phyloP scores from a whole-genome alignment of 2,888 invertebrate species.

The Eupeodes latifasciatus region DNA sequence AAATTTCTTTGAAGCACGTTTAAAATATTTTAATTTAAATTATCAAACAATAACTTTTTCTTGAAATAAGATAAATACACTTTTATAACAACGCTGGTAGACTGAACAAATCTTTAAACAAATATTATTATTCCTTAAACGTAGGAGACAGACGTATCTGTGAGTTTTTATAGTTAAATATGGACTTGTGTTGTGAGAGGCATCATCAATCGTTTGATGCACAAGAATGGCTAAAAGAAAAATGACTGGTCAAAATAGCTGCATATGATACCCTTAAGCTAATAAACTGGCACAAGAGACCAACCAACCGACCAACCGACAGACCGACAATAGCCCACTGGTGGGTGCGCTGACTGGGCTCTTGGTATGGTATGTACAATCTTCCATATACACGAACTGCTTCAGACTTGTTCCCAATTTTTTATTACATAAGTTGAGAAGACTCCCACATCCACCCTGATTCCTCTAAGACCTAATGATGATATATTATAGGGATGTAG shows the following conservation, averaged over 20 bases:
- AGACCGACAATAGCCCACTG: neutral
- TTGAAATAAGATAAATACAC: too few species aligned
- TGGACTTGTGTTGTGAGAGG: slow-evolving; percentile 36
- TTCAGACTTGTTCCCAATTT: slow-evolving; percentile 12
- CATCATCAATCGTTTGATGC: slow-evolving; percentile 70
- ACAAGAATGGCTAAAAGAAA: slow-evolving; percentile 32
- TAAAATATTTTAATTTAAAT: too few species aligned
- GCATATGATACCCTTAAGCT: slow-evolving; percentile 53
- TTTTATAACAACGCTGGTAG: slow-evolving; percentile 6
- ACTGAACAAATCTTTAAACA: neutral
- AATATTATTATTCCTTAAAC: slow-evolving; percentile 61
- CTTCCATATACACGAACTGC: neutral
- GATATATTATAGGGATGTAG: slow-evolving; percentile 6
- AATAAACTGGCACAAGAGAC: slow-evolving; percentile 45
- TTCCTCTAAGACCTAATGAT: slow-evolving; percentile 16
- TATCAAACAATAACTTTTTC: too few species aligned
- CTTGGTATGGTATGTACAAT: slow-evolving; percentile 11
- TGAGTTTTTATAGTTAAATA: neutral
- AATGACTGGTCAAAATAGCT: slow-evolving; percentile 57
- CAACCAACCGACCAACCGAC: slow-evolving; percentile 14
- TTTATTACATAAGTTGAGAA: slow-evolving; percentile 9
- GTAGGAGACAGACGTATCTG: slow-evolving; percentile 36
- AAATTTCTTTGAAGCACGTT: too few species aligned
- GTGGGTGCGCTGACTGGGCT: too few species aligned
- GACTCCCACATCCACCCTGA: neutral